Base-by-base conservation (phyloP, 2,797 vertebrate genomes). In the Darevskia nairensis region DNA sequence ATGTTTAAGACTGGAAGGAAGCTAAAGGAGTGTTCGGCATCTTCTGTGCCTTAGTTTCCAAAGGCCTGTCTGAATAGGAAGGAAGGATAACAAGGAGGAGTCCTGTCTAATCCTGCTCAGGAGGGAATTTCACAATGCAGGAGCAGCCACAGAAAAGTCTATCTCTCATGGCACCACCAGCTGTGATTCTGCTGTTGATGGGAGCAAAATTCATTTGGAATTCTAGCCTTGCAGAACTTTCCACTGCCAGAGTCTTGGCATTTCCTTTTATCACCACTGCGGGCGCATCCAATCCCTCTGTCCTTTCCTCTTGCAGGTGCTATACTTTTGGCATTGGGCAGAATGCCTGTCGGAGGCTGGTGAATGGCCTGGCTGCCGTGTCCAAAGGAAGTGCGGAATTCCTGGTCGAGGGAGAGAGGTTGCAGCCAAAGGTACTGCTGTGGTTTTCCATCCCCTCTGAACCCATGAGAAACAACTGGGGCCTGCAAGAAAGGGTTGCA, bases 311-410 rank as follows among this genome's bases (percentile, higher is more conserved):
- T 11, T 77, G 82, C 96, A 99, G 99, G 95, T 99, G 98, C 95
- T 99, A 98, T 82, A 98, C 97, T 19, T 99, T 99, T 0, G 98
- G 98, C 77, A 97, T 99, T 0, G 98, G 98, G 1, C 97, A 97
- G 79, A 97, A 94, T 0, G 98, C 97, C 27, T 99, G 98, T 97
- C 96, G 97, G 89, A 97, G 98, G 80, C 97, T 99, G 95, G 96
- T 99, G 15, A 94, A 94, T 74, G 98, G 98, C 1, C 89, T 99
- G 91, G 98, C 99, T 0, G 90, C 96, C 0, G 98, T 98, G 87
- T 98, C 98, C 94, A 97, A 97, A 97, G 99, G 98, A 89, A 96
- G 92, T 0, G 97, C 98, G 0, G 98, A 99, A 95, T 98, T 99
- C 93, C 95, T 99, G 95, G 88, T 55, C 0, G 98, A 99, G 3